A percentile compares a stretch with the other conserved stretches of the same genome.
Evolutionary conservation across 2,888 invertebrate genomes (phyloP).

Genomic region (Biston stratarius): DNA sequence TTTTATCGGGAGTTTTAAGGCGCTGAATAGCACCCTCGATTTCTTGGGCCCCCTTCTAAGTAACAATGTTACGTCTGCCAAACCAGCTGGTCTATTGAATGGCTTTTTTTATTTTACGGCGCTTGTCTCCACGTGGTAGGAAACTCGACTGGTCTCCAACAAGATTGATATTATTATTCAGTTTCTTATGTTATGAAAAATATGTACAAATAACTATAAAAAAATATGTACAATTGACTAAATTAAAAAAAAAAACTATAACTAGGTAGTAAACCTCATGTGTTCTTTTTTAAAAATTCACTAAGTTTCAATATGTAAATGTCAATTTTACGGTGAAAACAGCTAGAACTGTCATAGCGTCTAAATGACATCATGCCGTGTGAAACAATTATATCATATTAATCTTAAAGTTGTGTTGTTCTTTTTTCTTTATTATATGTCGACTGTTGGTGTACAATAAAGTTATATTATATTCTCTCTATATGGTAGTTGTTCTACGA

Average conservation of each 20-base stretch:
- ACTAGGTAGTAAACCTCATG: too few relatives aligned
- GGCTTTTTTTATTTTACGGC: slow-evolving; percentile 53
- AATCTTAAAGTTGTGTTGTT: too few relatives aligned
- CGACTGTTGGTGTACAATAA: too few relatives aligned
- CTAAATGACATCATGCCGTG: too few relatives aligned
- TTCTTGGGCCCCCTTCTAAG: slow-evolving; percentile 70
- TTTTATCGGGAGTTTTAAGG: slow-evolving; percentile 46
- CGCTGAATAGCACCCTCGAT: slow-evolving; percentile 70
- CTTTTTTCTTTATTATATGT: too few relatives aligned
- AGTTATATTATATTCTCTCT: too few relatives aligned
- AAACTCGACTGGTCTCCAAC: slow-evolving; percentile 63
- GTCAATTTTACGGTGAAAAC: too few relatives aligned
- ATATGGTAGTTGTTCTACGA: too few relatives aligned
- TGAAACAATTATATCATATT: too few relatives aligned
- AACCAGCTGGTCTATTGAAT: slow-evolving; percentile 83
- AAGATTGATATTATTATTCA: slow-evolving; percentile 48
- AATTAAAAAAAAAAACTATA: neutral
- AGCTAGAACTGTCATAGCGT: too few relatives aligned
- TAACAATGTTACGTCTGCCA: slow-evolving; percentile 76
- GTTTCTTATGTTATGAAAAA: neutral
- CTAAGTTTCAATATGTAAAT: too few relatives aligned
- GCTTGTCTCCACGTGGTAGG: slow-evolving; percentile 75
- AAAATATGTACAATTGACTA: neutral
- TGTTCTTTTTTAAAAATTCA: too few relatives aligned
- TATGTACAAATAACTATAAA: neutral